phyloP scores from a whole-genome alignment of 2,888 invertebrate species.

The Torymus tubicola region DNA sequence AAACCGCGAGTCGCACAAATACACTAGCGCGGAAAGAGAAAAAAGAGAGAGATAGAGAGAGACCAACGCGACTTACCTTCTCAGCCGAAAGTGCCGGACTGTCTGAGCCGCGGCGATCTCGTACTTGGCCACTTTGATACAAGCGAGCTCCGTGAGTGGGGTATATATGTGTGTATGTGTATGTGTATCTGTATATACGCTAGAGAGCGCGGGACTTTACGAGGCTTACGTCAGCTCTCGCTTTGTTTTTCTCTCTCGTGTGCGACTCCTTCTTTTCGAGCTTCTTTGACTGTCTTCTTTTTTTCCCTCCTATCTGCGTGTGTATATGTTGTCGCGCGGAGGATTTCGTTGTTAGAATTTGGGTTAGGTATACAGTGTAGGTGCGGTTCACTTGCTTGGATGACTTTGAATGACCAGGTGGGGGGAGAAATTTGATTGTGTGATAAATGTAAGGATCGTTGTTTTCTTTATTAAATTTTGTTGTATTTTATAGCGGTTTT shows the following conservation, averaged over 20 bases:
- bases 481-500: too few relatives aligned
- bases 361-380: neutral
- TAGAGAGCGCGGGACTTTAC: conserved; percentile 4
- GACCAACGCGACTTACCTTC: conserved; percentile 63
- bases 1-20: too few relatives aligned
- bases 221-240: conserved; percentile 45
- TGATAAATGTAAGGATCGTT: too few relatives aligned
- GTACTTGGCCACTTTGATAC: conserved; percentile 31
- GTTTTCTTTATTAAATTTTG: too few relatives aligned
- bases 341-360: neutral
- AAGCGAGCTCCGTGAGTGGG: conserved; percentile 27
- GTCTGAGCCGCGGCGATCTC: conserved; percentile 57
- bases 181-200: too few relatives aligned
- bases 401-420: too few relatives aligned
- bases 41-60: neutral
- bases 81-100: conserved; percentile 66
- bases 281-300: neutral
- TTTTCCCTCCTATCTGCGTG: neutral
- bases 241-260: neutral
- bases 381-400: too few relatives aligned
- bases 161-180: neutral
- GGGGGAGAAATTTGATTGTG: too few relatives aligned
- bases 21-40: too few relatives aligned
- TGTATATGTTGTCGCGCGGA: neutral
- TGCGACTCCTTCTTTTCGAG: neutral